Percentiles rank a stretch among this genome's conserved stretches.
Conservation (phyloP, 64 coral and sea anemone species). For the Anthopleura sola region DNA sequence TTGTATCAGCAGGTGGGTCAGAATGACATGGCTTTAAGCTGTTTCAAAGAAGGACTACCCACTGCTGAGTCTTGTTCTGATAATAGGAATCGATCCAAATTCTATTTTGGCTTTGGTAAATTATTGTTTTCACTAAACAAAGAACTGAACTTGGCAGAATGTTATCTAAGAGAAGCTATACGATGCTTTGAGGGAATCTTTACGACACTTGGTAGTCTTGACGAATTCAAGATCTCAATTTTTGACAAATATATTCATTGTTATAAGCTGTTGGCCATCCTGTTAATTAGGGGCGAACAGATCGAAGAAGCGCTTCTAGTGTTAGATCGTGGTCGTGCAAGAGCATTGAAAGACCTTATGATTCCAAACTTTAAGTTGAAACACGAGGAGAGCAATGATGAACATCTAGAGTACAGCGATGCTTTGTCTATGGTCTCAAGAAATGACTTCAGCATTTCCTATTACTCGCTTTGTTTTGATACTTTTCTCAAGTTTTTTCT, state of each 20-base stretch:
- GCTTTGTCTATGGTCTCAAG: neutral
- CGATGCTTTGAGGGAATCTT: neutral
- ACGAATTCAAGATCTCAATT: neutral
- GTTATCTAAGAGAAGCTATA: neutral
- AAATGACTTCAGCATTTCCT: neutral
- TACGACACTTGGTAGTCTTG: neutral
- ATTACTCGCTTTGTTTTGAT: neutral
- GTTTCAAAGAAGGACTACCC: neutral
- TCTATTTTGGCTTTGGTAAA: neutral
- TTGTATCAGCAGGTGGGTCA: neutral
- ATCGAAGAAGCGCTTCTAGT: conserved; percentile 21
- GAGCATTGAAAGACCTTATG: conserved; percentile 30
- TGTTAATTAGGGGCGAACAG: neutral
- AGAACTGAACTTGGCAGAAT: neutral
- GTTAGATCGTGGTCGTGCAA: conserved; percentile 31
- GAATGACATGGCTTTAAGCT: neutral
- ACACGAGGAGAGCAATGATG: neutral
- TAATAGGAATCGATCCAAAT: neutral
- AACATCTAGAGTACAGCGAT: neutral
- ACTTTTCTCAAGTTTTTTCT: neutral
- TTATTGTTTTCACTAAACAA: neutral
- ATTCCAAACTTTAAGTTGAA: neutral
- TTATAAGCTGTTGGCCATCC: neutral
- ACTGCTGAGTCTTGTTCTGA: neutral
- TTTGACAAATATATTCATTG: neutral